Base-by-base conservation (phyloP, 2,113 vertebrate genomes). In the Trogon surrucura region DNA sequence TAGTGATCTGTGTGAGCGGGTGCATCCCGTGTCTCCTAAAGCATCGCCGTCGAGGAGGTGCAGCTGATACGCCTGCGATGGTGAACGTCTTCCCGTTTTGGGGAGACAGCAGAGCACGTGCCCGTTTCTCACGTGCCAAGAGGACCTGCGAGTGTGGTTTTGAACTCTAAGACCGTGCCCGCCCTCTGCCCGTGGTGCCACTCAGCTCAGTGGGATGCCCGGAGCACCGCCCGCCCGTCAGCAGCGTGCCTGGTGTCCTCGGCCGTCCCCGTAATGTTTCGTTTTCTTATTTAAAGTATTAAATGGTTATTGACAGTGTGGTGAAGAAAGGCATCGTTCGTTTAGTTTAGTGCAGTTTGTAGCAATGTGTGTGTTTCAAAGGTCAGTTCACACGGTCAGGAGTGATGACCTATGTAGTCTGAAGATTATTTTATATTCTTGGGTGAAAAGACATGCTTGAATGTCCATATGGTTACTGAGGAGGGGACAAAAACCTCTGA, bases 1-100 rank as follows among this genome's bases (percentile, higher is more conserved):
- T 4, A 18, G 62, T 13, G 13, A 41, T 4, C 8, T 7, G 0
- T 29, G 8, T 6, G 47, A 26, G 8, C 0, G 6, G 57, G 10
- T 11, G 34, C 2, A 0, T 36, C 7, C 22, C 3, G 22, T 8
- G 4, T 64, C 65, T 45, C 51, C 22, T 4, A 36, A n/a, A 38
- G 45, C 32, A 1, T 29, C 26, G 30, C 53, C 32, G 3, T 34
- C 34, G 6, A 2, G 15, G 17, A 10, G 21, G 44, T 48, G 57
- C 38, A n/a, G 3, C 80, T 60, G 0, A 1, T 36, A 3, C 4
- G 54, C n/a, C 56, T 56, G 83, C 16, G 58, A 8, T 27, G 79
- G 23, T 21, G 57, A 38, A 23, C 15, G 34, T 20, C 32, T 25
- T 45, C 62, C 70, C 17, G 2, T 41, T 29, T 38, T 21, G 38